These are phyloP conservation scores for Nomada goodeniana DNA, from an alignment of 2,888 invertebrate genomes.

Conservation along the genomic window DNA sequence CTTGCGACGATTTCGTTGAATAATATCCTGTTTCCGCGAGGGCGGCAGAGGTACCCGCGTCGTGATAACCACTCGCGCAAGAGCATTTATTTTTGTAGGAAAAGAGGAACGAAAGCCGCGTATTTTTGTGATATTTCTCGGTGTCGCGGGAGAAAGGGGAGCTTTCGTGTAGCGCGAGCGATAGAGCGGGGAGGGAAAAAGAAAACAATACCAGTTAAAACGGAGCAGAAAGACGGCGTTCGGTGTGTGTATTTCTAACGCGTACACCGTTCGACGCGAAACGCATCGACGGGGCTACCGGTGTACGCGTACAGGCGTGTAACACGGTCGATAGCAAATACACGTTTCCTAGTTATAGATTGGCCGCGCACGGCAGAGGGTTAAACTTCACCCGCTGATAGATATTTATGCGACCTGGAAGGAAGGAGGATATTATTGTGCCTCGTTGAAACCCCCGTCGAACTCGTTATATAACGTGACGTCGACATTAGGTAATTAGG, in stretches of 20 bases:
- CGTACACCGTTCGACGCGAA: slow-evolving; percentile 26
- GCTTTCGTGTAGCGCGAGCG: slow-evolving; percentile 11
- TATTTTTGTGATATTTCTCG: slow-evolving; percentile 26
- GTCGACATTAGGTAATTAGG: slow-evolving; percentile 66
- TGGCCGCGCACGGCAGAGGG: slow-evolving; percentile 47
- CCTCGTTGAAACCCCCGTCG: slow-evolving; percentile 68
- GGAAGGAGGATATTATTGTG: slow-evolving; percentile 65
- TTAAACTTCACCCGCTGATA: slow-evolving; percentile 63
- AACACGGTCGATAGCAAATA: slow-evolving; percentile 30
- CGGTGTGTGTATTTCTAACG: slow-evolving; percentile 7
- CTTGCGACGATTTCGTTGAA: slow-evolving; percentile 9
- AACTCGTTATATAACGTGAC: slow-evolving; percentile 66
- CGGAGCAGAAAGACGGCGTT: background rate
- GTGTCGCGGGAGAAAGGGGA: background rate
- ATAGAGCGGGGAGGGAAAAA: background rate
- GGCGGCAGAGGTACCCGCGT: background rate
- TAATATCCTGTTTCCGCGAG: slow-evolving; percentile 2
- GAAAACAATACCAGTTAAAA: background rate
- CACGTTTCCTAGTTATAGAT: slow-evolving; percentile 43
- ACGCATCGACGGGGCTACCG: slow-evolving; percentile 7
- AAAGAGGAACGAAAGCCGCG: slow-evolving; percentile 23
- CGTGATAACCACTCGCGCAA: background rate
- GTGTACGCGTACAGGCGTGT: slow-evolving; percentile 5
- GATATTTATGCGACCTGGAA: slow-evolving; percentile 66
- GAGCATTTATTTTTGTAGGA: slow-evolving; percentile 50